These are phyloP conservation scores for Athene cunicularia DNA, from an alignment of 2,113 vertebrate species.

Conservation along the genomic window DNA sequence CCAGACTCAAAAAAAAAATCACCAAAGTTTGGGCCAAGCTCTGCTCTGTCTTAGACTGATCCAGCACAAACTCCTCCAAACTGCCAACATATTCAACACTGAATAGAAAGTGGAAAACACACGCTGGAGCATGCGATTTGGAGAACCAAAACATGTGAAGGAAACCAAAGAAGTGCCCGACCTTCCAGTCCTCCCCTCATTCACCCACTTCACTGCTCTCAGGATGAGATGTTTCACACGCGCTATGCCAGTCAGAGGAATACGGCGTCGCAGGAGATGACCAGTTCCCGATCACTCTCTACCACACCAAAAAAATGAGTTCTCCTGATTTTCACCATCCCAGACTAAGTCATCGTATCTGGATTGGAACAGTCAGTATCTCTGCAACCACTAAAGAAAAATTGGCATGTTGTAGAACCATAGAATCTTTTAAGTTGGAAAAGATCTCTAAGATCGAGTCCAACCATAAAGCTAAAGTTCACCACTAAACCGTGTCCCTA, in stretches of 20 bases:
- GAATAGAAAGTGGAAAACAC: not conserved
- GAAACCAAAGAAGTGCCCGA: not conserved
- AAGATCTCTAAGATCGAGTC: not conserved
- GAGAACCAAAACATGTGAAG: not conserved
- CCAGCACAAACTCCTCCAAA: not conserved
- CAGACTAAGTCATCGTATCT: not conserved
- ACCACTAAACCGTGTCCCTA: accelerated
- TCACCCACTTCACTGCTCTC: not conserved
- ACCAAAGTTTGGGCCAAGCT: not conserved
- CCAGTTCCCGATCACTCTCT: not conserved
- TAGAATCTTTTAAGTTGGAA: not conserved
- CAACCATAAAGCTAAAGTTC: not conserved
- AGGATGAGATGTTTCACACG: accelerated
- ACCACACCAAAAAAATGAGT: not conserved
- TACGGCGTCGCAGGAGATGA: accelerated
- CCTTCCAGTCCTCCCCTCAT: not conserved
- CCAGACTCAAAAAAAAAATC: not conserved
- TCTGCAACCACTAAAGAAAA: not conserved
- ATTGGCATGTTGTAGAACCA: accelerated
- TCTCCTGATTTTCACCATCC: not conserved
- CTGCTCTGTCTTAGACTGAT: not conserved
- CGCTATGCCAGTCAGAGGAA: not conserved
- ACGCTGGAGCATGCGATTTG: accelerated
- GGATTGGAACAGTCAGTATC: not conserved
- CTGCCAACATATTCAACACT: accelerated